A percentile compares a stretch with the other conserved stretches of the same genome.
Evolutionary conservation across 2,888 invertebrate species (phyloP).

Genomic region (Lypha dubia): DNA sequence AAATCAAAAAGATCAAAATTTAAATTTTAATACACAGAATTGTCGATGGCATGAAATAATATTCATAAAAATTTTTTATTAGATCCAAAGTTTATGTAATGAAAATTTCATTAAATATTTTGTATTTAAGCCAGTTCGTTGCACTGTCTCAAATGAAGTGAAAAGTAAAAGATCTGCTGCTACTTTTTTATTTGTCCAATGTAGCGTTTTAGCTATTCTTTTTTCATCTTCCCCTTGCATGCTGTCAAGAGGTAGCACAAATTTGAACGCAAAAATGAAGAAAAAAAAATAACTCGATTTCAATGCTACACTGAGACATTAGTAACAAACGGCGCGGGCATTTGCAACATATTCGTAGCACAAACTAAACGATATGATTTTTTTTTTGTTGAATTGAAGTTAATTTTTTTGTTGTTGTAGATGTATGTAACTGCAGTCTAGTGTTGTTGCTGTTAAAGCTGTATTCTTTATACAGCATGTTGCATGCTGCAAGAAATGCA

Average conservation of each 20-base stretch:
- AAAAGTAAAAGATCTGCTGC: constrained; percentile 64
- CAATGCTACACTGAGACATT: constrained; percentile 69
- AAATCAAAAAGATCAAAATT: too few relatives aligned
- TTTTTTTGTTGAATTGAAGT: constrained; percentile 37
- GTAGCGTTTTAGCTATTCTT: constrained; percentile 44
- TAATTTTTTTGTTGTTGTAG: constrained; percentile 31
- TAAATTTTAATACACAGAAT: too few relatives aligned
- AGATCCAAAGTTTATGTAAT: too few relatives aligned
- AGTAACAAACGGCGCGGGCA: constrained; percentile 77
- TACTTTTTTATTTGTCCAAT: constrained; percentile 48
- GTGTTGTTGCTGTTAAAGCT: constrained; percentile 67
- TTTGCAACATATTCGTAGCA: constrained; percentile 59
- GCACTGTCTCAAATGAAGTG: constrained; percentile 54
- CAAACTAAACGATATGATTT: constrained; percentile 46
- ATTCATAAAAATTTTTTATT: too few relatives aligned
- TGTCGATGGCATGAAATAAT: too few relatives aligned
- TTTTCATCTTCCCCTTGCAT: constrained; percentile 38
- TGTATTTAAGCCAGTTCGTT: background rate
- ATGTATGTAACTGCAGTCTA: constrained; percentile 25
- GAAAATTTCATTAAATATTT: background rate
- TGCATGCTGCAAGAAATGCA: constrained; percentile 80
- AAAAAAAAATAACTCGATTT: constrained; percentile 61
- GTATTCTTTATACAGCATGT: constrained; percentile 74
- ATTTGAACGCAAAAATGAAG: constrained; percentile 63
- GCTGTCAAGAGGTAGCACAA: constrained; percentile 59